These are phyloP conservation scores for Eulemur mongoz DNA, from an alignment of 2,797 vertebrate genomes.

Conservation along the genomic window DNA sequence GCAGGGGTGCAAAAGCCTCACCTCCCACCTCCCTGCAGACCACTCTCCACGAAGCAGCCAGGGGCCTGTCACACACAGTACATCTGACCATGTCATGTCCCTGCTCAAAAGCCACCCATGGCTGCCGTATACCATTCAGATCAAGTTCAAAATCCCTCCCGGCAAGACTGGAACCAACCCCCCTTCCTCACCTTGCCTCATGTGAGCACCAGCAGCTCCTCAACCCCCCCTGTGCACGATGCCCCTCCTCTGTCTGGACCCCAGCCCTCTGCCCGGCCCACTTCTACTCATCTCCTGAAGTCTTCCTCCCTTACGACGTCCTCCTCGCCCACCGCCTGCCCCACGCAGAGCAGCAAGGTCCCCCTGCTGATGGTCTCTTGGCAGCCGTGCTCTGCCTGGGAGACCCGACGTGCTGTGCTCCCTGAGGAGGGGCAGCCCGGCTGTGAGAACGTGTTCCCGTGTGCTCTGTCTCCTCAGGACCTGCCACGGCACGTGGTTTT, in stretches of 20 bases:
- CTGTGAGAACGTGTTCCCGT: accelerated
- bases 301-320: not conserved
- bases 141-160: not conserved
- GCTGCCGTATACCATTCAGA: not conserved
- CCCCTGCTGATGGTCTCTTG: not conserved
- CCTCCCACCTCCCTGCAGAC: not conserved
- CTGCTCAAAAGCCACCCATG: not conserved
- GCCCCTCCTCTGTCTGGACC: not conserved
- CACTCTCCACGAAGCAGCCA: not conserved
- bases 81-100: accelerated
- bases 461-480: too few relatives aligned
- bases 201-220: too few relatives aligned
- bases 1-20: accelerated
- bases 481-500: not conserved
- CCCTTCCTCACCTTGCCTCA: not conserved
- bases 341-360: not conserved
- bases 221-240: accelerated
- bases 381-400: not conserved
- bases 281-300: not conserved
- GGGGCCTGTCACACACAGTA: accelerated
- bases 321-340: not conserved
- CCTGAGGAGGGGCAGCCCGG: not conserved
- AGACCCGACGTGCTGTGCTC: too few relatives aligned
- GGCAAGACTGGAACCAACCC: not conserved
- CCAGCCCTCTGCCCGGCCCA: not conserved